Base-by-base conservation (phyloP, 1,140 invertebrate genomes). In the Drosophila baimaii region DNA sequence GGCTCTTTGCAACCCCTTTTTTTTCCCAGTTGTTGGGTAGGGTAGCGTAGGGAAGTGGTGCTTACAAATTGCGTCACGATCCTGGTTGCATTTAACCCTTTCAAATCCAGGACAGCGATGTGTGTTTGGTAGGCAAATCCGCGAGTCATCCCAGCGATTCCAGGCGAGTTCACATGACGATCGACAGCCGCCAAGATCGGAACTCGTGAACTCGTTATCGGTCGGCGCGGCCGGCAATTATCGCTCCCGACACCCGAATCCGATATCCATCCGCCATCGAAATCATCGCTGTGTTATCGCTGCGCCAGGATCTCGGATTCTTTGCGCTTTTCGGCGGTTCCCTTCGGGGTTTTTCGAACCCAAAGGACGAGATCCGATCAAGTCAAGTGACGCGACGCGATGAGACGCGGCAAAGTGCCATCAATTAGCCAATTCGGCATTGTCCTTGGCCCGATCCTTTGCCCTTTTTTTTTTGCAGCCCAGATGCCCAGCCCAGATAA, bases 31-130 rank as follows among this genome's bases (percentile, higher is more conserved):
- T n/a, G n/a, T n/a, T n/a, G n/a, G n/a, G n/a, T n/a, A n/a, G n/a
- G n/a, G n/a, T n/a, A n/a, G n/a, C n/a, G n/a, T n/a, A n/a, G n/a
- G n/a, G 31, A 57, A 52, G 29, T 73, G 54, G 61, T 69, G 59
- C 65, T 77, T 65, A 82, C 76, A 83, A 83, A 83, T 83, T 83
- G 70, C 72, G 77, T 58, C 73, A 61, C 77, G 77, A 80, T 46
- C 44, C 33, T 35, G 19, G 15, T 2, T 10, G 64, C 65, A 78
- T 85, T 85, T 78, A 85, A 79, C 81, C 71, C 73, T 37, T 54
- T 1, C 29, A 33, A 35, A 15, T 12, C 43, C n/a, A 12, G 27
- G 4, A 19, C 10, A 27, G n/a, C n/a, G n/a, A n/a, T n/a, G n/a
- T n/a, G n/a, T n/a, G n/a, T n/a, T n/a, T n/a, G n/a, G 69, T 69